These are phyloP conservation scores for Diadegma fenestrale DNA, from an alignment of 2,888 invertebrate species.

Conservation along the genomic window DNA sequence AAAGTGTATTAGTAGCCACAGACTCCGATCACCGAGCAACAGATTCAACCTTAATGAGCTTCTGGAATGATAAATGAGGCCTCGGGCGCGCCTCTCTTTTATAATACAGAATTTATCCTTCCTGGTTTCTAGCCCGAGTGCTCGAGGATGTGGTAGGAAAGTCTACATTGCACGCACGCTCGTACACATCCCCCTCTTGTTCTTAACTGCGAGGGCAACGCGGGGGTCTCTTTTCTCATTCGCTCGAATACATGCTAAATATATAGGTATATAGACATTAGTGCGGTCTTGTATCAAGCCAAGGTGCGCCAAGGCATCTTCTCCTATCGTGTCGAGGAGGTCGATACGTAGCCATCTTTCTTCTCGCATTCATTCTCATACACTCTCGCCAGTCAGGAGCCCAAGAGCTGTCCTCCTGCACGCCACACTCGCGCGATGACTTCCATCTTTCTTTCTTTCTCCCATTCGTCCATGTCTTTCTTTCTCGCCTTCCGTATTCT, in stretches of 20 bases:
- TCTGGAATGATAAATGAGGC: slow-evolving; percentile 85
- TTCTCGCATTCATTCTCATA: slow-evolving; percentile 48
- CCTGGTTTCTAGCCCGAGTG: slow-evolving; percentile 64
- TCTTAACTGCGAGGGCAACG: slow-evolving; percentile 38
- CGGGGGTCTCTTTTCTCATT: slow-evolving; percentile 41
- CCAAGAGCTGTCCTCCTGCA: slow-evolving; percentile 43
- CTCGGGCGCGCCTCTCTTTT: slow-evolving; percentile 85
- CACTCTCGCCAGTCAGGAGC: slow-evolving; percentile 50
- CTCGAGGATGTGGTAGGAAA: slow-evolving; percentile 64
- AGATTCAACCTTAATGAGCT: slow-evolving; percentile 86
- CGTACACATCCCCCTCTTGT: slow-evolving; percentile 40
- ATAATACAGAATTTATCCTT: slow-evolving; percentile 73
- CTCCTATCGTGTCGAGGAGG: slow-evolving; percentile 58
- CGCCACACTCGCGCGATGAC: slow-evolving; percentile 67
- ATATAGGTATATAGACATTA: not conserved
- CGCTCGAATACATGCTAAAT: not conserved
- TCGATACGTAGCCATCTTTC: slow-evolving; percentile 68
- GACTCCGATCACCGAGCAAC: slow-evolving; percentile 82
- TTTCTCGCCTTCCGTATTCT: slow-evolving; percentile 74
- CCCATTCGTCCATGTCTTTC: slow-evolving; percentile 44
- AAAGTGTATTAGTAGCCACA: slow-evolving; percentile 77
- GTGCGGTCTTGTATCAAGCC: slow-evolving; percentile 45
- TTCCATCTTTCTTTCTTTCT: slow-evolving; percentile 64
- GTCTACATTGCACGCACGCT: slow-evolving; percentile 69
- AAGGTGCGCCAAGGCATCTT: slow-evolving; percentile 58